Base-by-base conservation (phyloP, 64 coral and sea anemone species). In the Montipora sp. region DNA sequence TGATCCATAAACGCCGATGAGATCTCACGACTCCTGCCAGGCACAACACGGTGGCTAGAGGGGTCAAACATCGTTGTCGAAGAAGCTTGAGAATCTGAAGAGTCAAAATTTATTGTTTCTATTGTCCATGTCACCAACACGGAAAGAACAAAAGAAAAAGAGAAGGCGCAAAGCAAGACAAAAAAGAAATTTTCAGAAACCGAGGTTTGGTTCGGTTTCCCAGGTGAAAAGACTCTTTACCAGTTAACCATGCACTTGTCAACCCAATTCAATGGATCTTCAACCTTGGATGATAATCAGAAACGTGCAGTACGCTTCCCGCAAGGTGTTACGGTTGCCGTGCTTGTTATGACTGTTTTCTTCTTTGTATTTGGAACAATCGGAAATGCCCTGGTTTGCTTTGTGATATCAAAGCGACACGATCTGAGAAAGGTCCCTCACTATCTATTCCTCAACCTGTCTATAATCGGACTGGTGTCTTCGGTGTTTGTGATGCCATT, bases 341-440 rank as follows among this genome's bases (percentile, higher is more conserved):
- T 73, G 6, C 69, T 77, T 48, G 47, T 47, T 18, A 48, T 77
- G 75, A 77, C 75, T 48, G 43, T 18, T 14, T 5, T 77, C 1
- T 77, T 77, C 5, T 43, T 77, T 50, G 9, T 50, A 3, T 15
- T 46, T 16, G 75, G 75, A 48, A 19, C 75, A 5, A 47, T 48
- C 45, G 75, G 45, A 18, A 77, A 77, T 48, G 43, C 75, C 13
- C 12, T 48, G 10, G 75, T 77, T 48, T 47, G 7, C 7, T 15
- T 77, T 18, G 14, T 48, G 45, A 14, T 77, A 8, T 10, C 12
- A 77, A 77, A 46, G 48, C 44, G 75, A 16, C 75, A 46, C 47
- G 75, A 77, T 5, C 75, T 77, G 44, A 77, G 75, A 18, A 77
- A 77, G 45, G 75, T 77, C 3, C 75, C 75, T 48, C 75, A 77